These are phyloP conservation scores for Dynastes tityus DNA, from an alignment of 2,888 invertebrate species.

Conservation along the genomic window DNA sequence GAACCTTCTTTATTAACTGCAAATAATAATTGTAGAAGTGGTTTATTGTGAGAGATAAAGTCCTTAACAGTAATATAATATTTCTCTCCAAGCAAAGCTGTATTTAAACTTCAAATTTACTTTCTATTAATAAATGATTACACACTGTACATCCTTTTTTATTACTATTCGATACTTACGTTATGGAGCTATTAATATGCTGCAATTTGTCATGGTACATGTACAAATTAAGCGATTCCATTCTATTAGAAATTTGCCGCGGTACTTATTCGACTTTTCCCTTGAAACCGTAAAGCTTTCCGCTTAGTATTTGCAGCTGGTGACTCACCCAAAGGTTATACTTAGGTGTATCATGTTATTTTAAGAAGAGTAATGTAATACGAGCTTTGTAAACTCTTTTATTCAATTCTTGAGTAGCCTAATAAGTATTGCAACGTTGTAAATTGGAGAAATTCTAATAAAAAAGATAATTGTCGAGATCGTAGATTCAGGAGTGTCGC, in stretches of 20 bases:
- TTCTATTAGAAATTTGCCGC: not conserved
- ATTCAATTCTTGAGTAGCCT: no score
- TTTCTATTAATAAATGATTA: conserved; percentile 20
- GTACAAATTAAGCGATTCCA: not conserved
- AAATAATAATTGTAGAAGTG: no score
- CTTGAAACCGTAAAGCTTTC: conserved; percentile 3
- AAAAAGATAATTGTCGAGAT: no score
- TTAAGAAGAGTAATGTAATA: not conserved
- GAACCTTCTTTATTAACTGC: no score
- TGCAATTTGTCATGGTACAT: conserved; percentile 5
- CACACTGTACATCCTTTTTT: not conserved
- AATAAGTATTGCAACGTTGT: no score
- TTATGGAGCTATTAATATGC: conserved; percentile 9
- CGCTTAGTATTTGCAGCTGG: not conserved
- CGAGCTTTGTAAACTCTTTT: not conserved
- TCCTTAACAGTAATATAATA: not conserved
- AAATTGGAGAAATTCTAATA: no score
- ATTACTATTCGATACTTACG: not conserved
- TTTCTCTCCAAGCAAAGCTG: not conserved
- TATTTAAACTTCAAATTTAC: not conserved
- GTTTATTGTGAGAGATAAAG: no score
- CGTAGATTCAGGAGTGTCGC: no score
- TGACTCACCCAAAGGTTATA: not conserved
- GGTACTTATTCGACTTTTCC: not conserved
- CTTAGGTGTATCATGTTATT: not conserved